Base-by-base conservation (phyloP, 92 coral and sea anemone genomes). In the Porites lobata region DNA sequence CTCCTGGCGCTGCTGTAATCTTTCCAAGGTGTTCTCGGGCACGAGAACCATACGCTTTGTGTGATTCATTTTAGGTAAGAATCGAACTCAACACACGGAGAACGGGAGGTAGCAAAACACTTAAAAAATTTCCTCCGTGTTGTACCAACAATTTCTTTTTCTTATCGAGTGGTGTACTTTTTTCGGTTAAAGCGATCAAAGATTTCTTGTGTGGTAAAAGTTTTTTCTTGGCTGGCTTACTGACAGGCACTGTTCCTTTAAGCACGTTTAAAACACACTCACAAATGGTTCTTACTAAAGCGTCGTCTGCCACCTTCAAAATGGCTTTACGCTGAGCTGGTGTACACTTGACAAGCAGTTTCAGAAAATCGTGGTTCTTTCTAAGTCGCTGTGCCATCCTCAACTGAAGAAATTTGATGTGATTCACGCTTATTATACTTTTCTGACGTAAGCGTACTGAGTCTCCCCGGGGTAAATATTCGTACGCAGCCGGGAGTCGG, bases 301-400 rank as follows among this genome's bases (percentile, higher is more conserved):
- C 18, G 64, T 89, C 89, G 72, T 89, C 79, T 22, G 90, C 93
- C 9, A 52, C 82, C 52, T 90, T 79, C 69, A 90, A 65, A 9
- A 90, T 56, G n/a, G 86, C 90, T 72, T 85, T 90, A 0, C 57
- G 67, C 21, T 72, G 91, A 47, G 75, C 24, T 1, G 90, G 93
- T 1, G 75, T 86, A 75, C 93, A 77, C 57, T 80, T 69, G 2
- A 73, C 20, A 32, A 89, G 24, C 15, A 85, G 90, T 65, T 85
- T 84, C n/a, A 89, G 54, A 70, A 84, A 77, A 22, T 90, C 90
- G 73, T 67, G 82, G 91, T 86, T 90, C 80, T 77, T 90, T 76
- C 79, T 90, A 79, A 68, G 70, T 17, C 79, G 91, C 62, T 69
- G 80, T 66, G 81, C 78, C 93, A 90, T 90, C 75, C 57, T 86